phyloP scores from a whole-genome alignment of 2,888 invertebrate genomes.

The Nemotelus pantherinus region DNA sequence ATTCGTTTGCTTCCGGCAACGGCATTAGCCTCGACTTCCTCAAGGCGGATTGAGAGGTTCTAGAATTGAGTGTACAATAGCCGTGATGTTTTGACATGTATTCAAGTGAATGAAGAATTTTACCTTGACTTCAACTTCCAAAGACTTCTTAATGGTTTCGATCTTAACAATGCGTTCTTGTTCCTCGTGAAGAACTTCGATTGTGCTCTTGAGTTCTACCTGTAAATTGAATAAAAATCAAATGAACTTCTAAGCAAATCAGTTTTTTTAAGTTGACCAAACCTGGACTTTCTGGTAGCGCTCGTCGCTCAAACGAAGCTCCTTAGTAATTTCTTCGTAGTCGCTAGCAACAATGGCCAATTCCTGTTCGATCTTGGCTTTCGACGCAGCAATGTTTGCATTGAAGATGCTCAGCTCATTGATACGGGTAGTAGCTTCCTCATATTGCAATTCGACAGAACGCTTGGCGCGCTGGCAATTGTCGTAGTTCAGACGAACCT shows the following conservation, averaged over 20 bases:
- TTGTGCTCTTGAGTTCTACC: constrained; percentile 92
- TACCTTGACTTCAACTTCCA: constrained; percentile 95
- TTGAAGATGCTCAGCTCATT: constrained; percentile 95
- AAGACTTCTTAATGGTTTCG: constrained; percentile 96
- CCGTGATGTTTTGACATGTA: not conserved
- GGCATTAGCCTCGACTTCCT: constrained; percentile 97
- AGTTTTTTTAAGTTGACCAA: constrained; percentile 47
- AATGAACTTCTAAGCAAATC: not conserved
- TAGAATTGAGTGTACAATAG: constrained; percentile 55
- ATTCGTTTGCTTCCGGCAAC: constrained; percentile 96
- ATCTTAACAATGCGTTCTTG: constrained; percentile 97
- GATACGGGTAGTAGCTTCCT: constrained; percentile 91
- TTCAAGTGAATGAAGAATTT: not conserved
- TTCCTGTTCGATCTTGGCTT: constrained; percentile 96
- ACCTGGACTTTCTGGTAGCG: constrained; percentile 91
- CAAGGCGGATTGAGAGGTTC: constrained; percentile 90
- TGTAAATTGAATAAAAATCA: constrained; percentile 58
- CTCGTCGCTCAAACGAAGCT: constrained; percentile 91
- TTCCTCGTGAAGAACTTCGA: constrained; percentile 93
- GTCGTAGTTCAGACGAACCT: constrained; percentile 91
- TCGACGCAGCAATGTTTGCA: constrained; percentile 92
- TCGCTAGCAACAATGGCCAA: constrained; percentile 90
- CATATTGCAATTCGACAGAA: constrained; percentile 86
- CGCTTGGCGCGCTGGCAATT: constrained; percentile 93
- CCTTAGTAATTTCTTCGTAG: constrained; percentile 97